Conservation (phyloP, 2,888 invertebrate species). For the Melikaiella ostensackeni region DNA sequence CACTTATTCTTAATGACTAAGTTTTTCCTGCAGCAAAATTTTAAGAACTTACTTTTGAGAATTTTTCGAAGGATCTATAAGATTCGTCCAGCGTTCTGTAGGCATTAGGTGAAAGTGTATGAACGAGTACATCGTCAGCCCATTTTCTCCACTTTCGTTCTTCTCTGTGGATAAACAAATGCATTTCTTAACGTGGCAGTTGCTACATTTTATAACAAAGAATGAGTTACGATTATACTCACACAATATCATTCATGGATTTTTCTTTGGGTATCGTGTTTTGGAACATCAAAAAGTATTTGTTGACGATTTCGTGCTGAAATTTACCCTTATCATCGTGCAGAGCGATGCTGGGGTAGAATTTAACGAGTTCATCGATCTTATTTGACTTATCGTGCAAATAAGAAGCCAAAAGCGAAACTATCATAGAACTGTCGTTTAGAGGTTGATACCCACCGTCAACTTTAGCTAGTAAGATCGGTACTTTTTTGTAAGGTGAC, state of each 20-base stretch:
- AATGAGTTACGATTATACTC: slow-evolving; percentile 62
- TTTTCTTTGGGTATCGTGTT: slow-evolving; percentile 79
- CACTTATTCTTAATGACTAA: no score
- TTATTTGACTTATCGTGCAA: slow-evolving; percentile 81
- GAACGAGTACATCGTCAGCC: slow-evolving; percentile 95
- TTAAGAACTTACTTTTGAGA: slow-evolving; percentile 82
- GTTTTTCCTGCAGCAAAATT: no score
- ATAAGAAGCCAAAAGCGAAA: slow-evolving; percentile 91
- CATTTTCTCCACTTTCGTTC: slow-evolving; percentile 97
- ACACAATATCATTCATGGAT: slow-evolving; percentile 81
- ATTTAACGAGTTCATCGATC: slow-evolving; percentile 85
- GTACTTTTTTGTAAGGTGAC: slow-evolving; percentile 97
- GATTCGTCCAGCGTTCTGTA: slow-evolving; percentile 93
- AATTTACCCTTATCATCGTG: slow-evolving; percentile 84
- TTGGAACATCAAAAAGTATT: slow-evolving; percentile 92
- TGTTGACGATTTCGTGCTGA: slow-evolving; percentile 88
- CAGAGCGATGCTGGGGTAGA: slow-evolving; percentile 86
- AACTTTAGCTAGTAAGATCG: slow-evolving; percentile 89
- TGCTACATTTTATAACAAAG: slow-evolving; percentile 27
- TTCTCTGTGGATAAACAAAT: slow-evolving; percentile 80
- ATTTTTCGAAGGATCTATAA: slow-evolving; percentile 95
- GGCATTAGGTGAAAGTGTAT: slow-evolving; percentile 96
- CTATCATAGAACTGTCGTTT: slow-evolving; percentile 95
- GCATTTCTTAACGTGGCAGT: slow-evolving; percentile 5
- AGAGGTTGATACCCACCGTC: slow-evolving; percentile 89